Base-by-base conservation (phyloP, 2,797 vertebrate genomes). In the Poeciliopsis infans region DNA sequence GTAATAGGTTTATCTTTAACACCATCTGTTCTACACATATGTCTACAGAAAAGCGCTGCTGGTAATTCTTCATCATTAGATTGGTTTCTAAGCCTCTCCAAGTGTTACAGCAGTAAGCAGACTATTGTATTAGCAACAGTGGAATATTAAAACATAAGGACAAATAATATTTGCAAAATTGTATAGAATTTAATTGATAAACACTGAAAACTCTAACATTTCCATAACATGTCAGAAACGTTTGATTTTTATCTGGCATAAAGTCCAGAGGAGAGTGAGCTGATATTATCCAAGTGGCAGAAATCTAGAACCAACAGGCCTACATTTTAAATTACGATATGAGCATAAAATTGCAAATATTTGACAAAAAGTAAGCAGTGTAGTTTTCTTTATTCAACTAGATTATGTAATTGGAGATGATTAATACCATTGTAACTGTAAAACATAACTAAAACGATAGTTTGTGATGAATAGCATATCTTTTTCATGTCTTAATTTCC, bases 1-100 rank as follows among this genome's bases (percentile, higher is more conserved):
- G n/a, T 92, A 84, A 87, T 76, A 88, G 23, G 59, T 89, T 85
- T 85, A 88, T 84, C 79, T 82, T 78, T 75, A 33, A 83, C 76
- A 72, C 89, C 91, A 92, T 91, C 87, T 70, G 68, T 11, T 43
- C 68, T 8, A 45, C 20, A 68, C 20, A 2, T 41, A 43, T 16
- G 23, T 45, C 68, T 39, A 3, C 25, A 70, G 41, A 70, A 43
- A 70, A 70, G 68, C 5, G 36, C 33, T 70, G 41, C 2, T 15
- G 6, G 68, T 70, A 70, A 70, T n/a, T 70, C 23, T 70, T 70
- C 11, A 70, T 70, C 39, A 43, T 45, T 2, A 70, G 41, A 70
- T 70, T 70, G 68, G 41, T 70, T 45, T 70, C 39, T 70, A 43
- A 45, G 41, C 41, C 25, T 70, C 68, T n/a, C 23, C 66, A 69